A percentile compares a stretch with the other conserved stretches of the same genome.
phyloP scores from a whole-genome alignment of 2,797 vertebrate genomes.

The Chelidonichthys spinosus region DNA sequence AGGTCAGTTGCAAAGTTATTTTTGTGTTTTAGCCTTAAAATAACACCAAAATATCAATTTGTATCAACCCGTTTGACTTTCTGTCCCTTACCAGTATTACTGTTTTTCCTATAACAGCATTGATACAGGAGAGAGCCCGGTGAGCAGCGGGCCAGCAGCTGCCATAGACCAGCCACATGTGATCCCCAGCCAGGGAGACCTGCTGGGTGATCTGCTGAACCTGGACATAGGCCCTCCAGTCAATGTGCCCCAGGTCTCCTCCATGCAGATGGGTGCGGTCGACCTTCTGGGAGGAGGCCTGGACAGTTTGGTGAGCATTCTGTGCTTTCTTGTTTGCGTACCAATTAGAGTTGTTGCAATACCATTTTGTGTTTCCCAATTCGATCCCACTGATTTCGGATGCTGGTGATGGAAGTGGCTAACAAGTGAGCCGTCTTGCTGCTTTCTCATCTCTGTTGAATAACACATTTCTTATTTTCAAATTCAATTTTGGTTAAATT shows the following conservation, averaged over 20 bases:
- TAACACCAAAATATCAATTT: not conserved
- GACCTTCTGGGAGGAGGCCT: constrained; percentile 97
- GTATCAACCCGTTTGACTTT: not conserved
- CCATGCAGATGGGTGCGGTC: constrained; percentile 98
- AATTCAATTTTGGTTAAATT: not conserved
- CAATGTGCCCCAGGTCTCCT: constrained; percentile 94
- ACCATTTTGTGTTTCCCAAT: too few relatives aligned
- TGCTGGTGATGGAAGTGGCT: too few relatives aligned
- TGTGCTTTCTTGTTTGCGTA: not conserved
- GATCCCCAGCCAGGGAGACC: constrained; percentile 96
- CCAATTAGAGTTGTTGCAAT: too few relatives aligned
- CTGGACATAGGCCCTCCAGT: constrained; percentile 95
- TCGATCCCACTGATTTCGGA: too few relatives aligned
- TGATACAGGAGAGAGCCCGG: constrained; percentile 95
- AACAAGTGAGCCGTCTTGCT: too few relatives aligned
- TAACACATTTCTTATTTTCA: too few relatives aligned
- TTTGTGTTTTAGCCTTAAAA: too few relatives aligned
- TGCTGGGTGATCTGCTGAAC: constrained; percentile 96
- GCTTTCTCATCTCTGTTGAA: too few relatives aligned
- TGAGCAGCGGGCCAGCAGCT: constrained; percentile 86
- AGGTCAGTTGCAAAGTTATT: constrained; percentile 81
- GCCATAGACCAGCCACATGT: constrained; percentile 92
- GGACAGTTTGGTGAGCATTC: constrained; percentile 90
- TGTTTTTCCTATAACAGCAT: constrained; percentile 79
- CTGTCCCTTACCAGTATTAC: not conserved